Evolutionary conservation across 2,888 invertebrate species (phyloP).

Genomic region (Troides aeacus): DNA sequence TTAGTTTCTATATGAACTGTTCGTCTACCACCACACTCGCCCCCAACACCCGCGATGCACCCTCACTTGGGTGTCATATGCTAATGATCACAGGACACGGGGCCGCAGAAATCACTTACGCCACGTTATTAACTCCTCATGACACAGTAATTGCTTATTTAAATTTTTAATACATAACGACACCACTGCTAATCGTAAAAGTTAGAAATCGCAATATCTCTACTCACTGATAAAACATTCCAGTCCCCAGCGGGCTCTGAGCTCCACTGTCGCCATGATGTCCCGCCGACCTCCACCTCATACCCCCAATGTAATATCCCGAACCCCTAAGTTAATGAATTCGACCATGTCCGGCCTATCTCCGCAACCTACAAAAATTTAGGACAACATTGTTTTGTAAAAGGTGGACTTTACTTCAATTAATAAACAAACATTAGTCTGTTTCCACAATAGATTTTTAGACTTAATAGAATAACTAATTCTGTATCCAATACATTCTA

Average conservation of each 20-base stretch:
- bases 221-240: conserved; percentile 74
- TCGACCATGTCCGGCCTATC: conserved; percentile 64
- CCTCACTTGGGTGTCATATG: conserved; percentile 23
- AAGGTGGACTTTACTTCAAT: not conserved
- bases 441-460: not conserved
- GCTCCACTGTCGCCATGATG: conserved; percentile 61
- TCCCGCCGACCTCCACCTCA: conserved; percentile 48
- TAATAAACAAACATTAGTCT: not conserved
- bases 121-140: conserved; percentile 29
- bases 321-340: conserved; percentile 71
- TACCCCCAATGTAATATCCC: conserved; percentile 40
- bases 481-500: not conserved
- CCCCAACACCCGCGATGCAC: conserved; percentile 13
- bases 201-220: conserved; percentile 74
- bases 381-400: conserved; percentile 7
- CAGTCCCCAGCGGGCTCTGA: conserved; percentile 44
- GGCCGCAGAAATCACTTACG: conserved; percentile 17
- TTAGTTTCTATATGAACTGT: not conserved
- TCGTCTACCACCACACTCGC: not conserved
- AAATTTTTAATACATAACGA: conserved; percentile 45
- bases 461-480: not conserved
- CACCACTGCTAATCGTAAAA: conserved; percentile 55
- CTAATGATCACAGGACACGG: conserved; percentile 20
- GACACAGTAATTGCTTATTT: conserved; percentile 41
- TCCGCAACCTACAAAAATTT: conserved; percentile 71